A percentile compares a stretch with the other conserved stretches of the same genome.
phyloP scores from a whole-genome alignment of 2,113 vertebrate species.

The Lophura nycthemera region DNA sequence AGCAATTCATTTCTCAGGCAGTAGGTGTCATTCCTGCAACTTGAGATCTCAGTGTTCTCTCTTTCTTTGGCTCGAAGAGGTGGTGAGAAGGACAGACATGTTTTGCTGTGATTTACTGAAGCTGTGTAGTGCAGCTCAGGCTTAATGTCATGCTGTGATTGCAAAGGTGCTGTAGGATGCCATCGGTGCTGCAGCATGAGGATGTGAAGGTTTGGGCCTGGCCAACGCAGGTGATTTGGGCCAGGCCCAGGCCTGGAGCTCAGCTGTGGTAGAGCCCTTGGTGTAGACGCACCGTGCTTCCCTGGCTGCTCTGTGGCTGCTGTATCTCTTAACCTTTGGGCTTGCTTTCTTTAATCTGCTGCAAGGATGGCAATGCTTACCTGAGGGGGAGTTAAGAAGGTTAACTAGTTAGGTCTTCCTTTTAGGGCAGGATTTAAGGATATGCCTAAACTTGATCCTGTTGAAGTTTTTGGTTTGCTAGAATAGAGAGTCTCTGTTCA shows the following conservation, averaged over 20 bases:
- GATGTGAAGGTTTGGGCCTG: background rate
- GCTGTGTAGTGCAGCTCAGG: rapidly evolving
- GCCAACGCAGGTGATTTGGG: background rate
- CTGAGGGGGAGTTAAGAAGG: conserved; percentile 2
- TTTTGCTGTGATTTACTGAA: background rate
- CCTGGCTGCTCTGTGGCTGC: background rate
- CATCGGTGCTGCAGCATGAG: background rate
- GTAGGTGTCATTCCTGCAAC: conserved; percentile 70
- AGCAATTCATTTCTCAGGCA: conserved; percentile 58
- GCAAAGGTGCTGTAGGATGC: rapidly evolving
- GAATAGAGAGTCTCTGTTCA: background rate
- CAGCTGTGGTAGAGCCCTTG: rapidly evolving
- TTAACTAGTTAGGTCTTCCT: conserved; percentile 15
- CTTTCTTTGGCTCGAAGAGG: background rate
- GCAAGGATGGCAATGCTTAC: background rate
- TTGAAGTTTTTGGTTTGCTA: background rate
- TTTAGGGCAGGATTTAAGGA: conserved; percentile 36
- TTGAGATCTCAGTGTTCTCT: conserved; percentile 2
- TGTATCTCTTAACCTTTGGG: background rate
- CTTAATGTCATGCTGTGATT: background rate
- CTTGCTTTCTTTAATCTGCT: background rate
- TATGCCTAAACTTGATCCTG: background rate
- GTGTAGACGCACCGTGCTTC: background rate
- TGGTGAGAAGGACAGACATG: background rate
- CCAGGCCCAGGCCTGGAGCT: background rate